phyloP scores from a whole-genome alignment of 2,797 vertebrate genomes.

The Gadopsis bispinosus region DNA sequence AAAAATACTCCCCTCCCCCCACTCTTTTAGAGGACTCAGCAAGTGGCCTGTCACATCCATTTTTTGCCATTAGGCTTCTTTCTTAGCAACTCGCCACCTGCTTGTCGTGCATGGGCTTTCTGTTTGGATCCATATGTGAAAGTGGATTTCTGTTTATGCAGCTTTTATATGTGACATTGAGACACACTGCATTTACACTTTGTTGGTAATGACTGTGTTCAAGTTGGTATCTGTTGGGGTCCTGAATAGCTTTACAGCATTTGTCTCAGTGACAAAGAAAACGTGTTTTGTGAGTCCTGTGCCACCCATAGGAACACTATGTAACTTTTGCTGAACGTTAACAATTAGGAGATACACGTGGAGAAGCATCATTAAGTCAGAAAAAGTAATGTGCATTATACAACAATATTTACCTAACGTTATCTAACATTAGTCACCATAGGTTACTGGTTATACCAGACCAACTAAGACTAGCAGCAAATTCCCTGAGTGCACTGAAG shows the following conservation, averaged over 20 bases:
- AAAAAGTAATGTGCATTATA: neutral
- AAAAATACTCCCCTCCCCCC: neutral
- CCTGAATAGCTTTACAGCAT: neutral
- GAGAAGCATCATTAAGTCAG: neutral
- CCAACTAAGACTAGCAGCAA: neutral
- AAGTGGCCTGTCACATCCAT: neutral
- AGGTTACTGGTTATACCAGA: neutral
- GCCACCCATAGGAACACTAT: neutral
- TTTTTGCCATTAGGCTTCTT: neutral
- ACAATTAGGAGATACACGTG: no score
- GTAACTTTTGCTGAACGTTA: no score
- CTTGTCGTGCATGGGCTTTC: no score
- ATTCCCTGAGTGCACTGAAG: neutral
- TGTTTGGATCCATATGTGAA: no score
- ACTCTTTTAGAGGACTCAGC: neutral
- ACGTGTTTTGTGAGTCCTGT: neutral
- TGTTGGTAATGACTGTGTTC: neutral
- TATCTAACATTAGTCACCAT: slow-evolving; percentile 1
- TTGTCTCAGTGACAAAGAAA: neutral
- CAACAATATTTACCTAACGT: neutral
- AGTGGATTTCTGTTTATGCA: neutral
- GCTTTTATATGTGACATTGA: neutral
- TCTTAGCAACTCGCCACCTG: neutral
- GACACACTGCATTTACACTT: neutral
- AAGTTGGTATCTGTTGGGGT: neutral